These are phyloP conservation scores for Melospiza georgiana DNA, from an alignment of 2,113 vertebrate species.

Conservation along the genomic window DNA sequence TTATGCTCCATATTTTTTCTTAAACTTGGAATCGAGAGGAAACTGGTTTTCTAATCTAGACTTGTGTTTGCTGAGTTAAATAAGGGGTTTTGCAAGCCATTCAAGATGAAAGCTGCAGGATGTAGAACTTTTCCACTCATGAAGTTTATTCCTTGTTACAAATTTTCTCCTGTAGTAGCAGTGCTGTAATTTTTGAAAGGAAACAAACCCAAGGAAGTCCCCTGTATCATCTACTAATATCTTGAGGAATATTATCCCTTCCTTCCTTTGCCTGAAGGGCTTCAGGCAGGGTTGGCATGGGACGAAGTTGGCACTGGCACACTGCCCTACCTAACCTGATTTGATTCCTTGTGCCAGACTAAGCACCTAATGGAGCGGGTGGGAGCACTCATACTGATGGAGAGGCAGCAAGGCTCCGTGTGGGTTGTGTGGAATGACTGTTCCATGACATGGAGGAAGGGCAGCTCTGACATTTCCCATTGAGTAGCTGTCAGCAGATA, in stretches of 20 bases:
- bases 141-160: neutral
- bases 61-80: neutral
- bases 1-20: neutral
- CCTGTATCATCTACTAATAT: neutral
- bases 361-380: rapidly evolving
- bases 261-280: neutral
- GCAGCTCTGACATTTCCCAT: neutral
- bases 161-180: neutral
- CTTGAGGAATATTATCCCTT: neutral
- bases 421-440: neutral
- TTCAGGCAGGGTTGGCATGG: neutral
- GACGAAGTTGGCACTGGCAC: neutral
- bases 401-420: rapidly evolving
- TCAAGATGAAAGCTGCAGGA: neutral
- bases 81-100: neutral
- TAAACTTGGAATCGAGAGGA: neutral
- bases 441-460: neutral
- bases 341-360: neutral
- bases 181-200: neutral
- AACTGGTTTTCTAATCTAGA: neutral
- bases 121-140: neutral
- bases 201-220: neutral
- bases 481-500: neutral
- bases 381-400: neutral
- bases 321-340: neutral